Conservation (phyloP, 2,113 vertebrate species). For the Ailuropoda melanoleuca region DNA sequence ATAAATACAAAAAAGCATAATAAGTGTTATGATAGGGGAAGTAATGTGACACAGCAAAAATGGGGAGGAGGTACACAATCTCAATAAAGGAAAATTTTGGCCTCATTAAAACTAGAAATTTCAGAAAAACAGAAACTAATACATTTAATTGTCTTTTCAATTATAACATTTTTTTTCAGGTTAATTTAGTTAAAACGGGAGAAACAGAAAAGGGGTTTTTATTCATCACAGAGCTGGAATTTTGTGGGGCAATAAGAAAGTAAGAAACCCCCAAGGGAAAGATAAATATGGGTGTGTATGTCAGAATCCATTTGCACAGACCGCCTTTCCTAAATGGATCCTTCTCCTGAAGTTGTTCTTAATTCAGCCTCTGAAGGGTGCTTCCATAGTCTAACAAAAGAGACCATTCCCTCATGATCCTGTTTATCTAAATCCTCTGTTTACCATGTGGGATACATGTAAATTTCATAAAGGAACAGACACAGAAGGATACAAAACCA, state of each 20-base stretch:
- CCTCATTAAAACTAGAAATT: background rate
- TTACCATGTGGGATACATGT: background rate
- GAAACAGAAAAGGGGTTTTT: background rate
- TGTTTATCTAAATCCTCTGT: background rate
- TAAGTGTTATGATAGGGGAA: background rate
- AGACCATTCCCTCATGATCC: background rate
- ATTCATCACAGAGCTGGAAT: background rate
- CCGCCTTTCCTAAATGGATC: background rate
- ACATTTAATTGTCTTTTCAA: background rate
- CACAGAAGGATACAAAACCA: background rate
- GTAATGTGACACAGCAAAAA: background rate
- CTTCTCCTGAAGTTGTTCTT: background rate
- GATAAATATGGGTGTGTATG: background rate
- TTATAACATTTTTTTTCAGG: background rate
- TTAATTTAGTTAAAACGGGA: background rate
- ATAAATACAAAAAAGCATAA: background rate
- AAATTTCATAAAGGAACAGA: background rate
- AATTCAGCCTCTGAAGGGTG: background rate
- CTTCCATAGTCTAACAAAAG: background rate
- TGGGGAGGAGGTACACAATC: background rate
- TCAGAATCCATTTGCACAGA: background rate
- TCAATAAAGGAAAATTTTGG: background rate
- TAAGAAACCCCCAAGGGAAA: background rate
- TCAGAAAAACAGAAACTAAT: background rate
- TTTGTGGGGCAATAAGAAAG: slow-evolving; percentile 20